phyloP scores from a whole-genome alignment of 2,888 invertebrate genomes.

The Geophilus truncorum region DNA sequence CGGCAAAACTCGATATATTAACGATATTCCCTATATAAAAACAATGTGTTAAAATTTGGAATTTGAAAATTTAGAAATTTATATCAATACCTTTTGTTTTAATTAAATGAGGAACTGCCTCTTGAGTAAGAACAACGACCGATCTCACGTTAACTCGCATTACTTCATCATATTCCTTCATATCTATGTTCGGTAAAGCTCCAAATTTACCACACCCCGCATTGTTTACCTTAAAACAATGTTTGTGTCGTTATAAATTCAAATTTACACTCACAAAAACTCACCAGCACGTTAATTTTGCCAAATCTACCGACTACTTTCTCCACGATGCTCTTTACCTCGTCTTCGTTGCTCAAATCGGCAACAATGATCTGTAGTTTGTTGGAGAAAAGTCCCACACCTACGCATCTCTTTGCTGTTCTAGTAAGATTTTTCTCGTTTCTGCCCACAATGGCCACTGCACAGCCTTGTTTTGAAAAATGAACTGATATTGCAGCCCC shows the following conservation, averaged over 20 bases:
- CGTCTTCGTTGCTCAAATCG: not conserved
- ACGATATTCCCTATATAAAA: not conserved
- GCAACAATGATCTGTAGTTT: not conserved
- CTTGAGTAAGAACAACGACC: not conserved
- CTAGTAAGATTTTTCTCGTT: not conserved
- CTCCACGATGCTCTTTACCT: not conserved
- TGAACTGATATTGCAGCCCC: not conserved
- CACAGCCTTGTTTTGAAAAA: not conserved
- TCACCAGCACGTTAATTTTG: not conserved
- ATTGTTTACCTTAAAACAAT: not conserved
- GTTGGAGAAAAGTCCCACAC: not conserved
- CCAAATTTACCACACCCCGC: not conserved
- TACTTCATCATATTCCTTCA: not conserved
- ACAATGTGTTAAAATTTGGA: not conserved
- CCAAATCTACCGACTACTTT: not conserved
- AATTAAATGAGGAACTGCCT: constrained; percentile 4
- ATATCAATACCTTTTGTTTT: constrained; percentile 28
- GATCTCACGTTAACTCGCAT: constrained; percentile 9
- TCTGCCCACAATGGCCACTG: not conserved
- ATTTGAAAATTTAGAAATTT: not conserved
- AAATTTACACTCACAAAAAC: not conserved
- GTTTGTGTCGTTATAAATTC: not conserved
- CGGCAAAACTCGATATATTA: not conserved
- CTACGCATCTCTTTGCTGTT: not conserved
- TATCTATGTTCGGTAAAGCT: not conserved